Evolutionary conservation across 2,888 invertebrate species (phyloP).

Genomic region (Tortricodes alternella): DNA sequence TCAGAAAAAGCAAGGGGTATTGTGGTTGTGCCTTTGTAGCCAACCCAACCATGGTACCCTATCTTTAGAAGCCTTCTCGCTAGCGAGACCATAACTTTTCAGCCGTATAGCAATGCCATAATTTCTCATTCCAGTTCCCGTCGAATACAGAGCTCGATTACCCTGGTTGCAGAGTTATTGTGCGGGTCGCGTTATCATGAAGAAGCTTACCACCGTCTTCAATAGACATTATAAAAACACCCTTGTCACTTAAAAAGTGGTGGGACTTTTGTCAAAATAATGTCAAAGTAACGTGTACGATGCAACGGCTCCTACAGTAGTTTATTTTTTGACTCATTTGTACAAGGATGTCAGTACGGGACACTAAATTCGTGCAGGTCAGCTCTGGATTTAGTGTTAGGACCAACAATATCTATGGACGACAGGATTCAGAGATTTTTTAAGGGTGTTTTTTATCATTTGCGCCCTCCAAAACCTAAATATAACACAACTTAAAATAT

Average conservation of each 20-base stretch:
- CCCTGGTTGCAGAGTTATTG: constrained; percentile 15
- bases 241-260: constrained; percentile 4
- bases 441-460: background rate
- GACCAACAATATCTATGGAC: background rate
- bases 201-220: background rate
- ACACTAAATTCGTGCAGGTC: constrained; percentile 2
- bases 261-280: background rate
- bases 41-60: constrained; percentile 27
- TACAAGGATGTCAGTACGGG: constrained; percentile 2
- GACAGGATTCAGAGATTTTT: constrained; percentile 5
- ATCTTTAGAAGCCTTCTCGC: constrained; percentile 1
- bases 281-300: background rate
- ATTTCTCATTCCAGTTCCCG: constrained; percentile 21
- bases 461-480: constrained; percentile 1
- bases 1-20: constrained; percentile 27
- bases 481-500: constrained; percentile 1
- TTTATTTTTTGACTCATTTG: background rate
- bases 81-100: background rate
- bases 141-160: background rate
- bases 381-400: background rate
- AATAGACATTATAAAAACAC: background rate
- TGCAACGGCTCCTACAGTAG: background rate
- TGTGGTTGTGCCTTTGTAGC: constrained; percentile 30
- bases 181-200: background rate
- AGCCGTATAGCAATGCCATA: constrained; percentile 4